Percentiles rank a stretch among this genome's conserved stretches.
Evolutionary conservation across 2,888 invertebrate genomes (phyloP).

Genomic region (Encarsia formosa): DNA sequence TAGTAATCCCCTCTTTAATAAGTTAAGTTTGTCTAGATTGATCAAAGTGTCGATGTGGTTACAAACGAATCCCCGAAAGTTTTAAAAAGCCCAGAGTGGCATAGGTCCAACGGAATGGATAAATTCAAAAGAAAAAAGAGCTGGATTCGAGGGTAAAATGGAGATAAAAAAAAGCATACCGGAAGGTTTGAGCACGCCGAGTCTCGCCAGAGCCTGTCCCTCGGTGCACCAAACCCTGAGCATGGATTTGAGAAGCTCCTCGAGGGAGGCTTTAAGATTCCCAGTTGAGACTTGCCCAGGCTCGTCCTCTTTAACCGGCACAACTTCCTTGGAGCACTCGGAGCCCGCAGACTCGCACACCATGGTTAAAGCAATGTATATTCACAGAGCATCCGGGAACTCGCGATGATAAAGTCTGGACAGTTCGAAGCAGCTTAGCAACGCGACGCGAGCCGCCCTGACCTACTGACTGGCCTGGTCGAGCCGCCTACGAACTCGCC

Average conservation of each 20-base stretch:
- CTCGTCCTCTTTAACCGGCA: neutral
- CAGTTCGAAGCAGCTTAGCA: too few species aligned
- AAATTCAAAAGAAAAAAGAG: too few species aligned
- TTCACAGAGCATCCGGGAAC: too few species aligned
- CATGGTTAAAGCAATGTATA: constrained; percentile 41
- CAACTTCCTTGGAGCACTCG: constrained; percentile 38
- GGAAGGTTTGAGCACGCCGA: constrained; percentile 54
- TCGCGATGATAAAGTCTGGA: too few species aligned
- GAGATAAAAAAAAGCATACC: constrained; percentile 32
- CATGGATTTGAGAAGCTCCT: constrained; percentile 78
- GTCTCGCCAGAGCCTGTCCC: constrained; percentile 64
- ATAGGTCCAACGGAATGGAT: too few species aligned
- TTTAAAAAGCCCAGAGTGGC: too few species aligned
- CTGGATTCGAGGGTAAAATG: neutral
- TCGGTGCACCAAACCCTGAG: constrained; percentile 78
- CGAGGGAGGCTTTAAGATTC: constrained; percentile 61
- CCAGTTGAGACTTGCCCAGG: constrained; percentile 46
- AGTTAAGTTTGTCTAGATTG: too few species aligned
- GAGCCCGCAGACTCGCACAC: constrained; percentile 46
- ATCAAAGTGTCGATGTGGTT: too few species aligned
- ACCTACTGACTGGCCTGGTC: constrained; percentile 49
- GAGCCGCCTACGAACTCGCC: constrained; percentile 20
- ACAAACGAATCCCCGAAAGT: too few species aligned
- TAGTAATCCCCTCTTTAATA: too few species aligned
- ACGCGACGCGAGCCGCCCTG: constrained; percentile 41